Base-by-base conservation (phyloP, 2,113 vertebrate genomes). In the Phoenicopterus ruber region DNA sequence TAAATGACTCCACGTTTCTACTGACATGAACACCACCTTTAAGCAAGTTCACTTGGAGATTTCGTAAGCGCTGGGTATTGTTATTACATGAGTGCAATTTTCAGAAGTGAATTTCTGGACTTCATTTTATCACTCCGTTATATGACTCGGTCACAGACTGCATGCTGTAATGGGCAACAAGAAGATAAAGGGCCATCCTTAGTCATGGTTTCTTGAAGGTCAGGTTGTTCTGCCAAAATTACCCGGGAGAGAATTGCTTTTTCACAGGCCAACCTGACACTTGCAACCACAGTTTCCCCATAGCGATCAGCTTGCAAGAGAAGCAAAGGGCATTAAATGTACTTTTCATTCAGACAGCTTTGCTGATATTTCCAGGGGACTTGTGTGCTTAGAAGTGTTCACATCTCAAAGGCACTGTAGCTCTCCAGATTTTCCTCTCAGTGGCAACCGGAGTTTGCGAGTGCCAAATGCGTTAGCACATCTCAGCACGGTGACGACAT, bases 171-270 rank as follows among this genome's bases (percentile, higher is more conserved):
- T 24, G 38, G 67, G 42, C 3, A 8, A 67, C 55, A 67, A 74
- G 80, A 78, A 94, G 73, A 92, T 67, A 59, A 93, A 94, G 69
- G 81, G 18, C 25, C 59, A 91, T 62, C 59, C 50, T 95, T 71
- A 86, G 76, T 83, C 82, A 81, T 55, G 67, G 50, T 16, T 86
- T 91, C 63, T 47, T 58, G 83, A 93, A 86, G 77, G 84, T 91
- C 89, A 94, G n/a, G 47, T 31, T 95, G 50, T 62, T 92, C 93
- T 92, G 86, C 80, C 91, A 90, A 52, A 84, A 83, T 71, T 47
- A 84, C 17, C 42, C 3, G 5, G 29, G 42, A 71, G 10, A 82
- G 29, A 91, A 78, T 38, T 95, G 59, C 58, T 82, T 96, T 86
- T 65, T 62, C 83, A 63, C 20, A 86, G 81, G 46, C 71, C 71